These are phyloP conservation scores for Percopsis transmontana DNA, from an alignment of 2,113 vertebrate genomes.

Conservation along the genomic window DNA sequence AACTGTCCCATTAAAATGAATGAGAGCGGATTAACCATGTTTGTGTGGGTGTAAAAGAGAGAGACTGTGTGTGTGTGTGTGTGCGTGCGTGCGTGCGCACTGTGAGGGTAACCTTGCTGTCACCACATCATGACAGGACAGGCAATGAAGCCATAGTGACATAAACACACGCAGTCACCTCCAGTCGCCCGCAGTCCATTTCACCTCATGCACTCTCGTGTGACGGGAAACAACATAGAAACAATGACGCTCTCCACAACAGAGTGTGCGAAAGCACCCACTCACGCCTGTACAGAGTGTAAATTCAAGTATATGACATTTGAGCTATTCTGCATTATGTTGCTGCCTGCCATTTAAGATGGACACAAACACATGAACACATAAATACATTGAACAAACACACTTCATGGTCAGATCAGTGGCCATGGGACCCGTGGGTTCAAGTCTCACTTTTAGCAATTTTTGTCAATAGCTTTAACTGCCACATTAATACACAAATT, in stretches of 20 bases:
- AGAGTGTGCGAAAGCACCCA: background rate
- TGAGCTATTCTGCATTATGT: too few species aligned
- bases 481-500: too few species aligned
- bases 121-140: constrained; percentile 14
- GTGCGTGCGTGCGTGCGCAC: background rate
- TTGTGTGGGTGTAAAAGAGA: constrained; percentile 10
- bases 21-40: constrained; percentile 41
- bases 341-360: too few species aligned
- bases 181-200: constrained; percentile 20
- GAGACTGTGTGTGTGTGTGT: constrained; percentile 9
- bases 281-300: background rate
- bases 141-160: constrained; percentile 6
- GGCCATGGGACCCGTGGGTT: too few species aligned
- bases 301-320: background rate
- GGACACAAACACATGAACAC: too few species aligned
- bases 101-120: constrained; percentile 4
- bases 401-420: too few species aligned
- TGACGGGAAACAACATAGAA: constrained; percentile 20
- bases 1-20: constrained; percentile 67
- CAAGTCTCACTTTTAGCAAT: too few species aligned
- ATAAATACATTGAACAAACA: too few species aligned
- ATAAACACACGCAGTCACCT: constrained; percentile 15
- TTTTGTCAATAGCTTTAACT: too few species aligned
- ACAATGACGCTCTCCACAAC: constrained; percentile 6
- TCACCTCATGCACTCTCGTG: constrained; percentile 30